phyloP scores from a whole-genome alignment of 2,113 vertebrate genomes.

The Murina feae region DNA sequence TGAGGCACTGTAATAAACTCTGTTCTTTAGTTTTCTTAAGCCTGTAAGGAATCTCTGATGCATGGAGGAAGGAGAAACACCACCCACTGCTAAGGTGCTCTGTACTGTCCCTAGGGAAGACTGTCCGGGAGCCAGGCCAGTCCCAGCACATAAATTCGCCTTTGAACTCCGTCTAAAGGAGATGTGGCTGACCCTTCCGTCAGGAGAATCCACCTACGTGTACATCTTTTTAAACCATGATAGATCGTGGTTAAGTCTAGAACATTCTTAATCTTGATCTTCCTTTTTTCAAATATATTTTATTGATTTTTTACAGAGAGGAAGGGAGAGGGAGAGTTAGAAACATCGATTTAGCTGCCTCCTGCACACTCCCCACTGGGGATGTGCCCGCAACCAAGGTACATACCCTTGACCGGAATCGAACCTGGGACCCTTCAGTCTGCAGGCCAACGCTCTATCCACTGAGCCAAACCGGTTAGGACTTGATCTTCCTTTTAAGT shows the following conservation, averaged over 20 bases:
- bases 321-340: no score
- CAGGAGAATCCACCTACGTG: slow-evolving; percentile 1
- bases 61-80: neutral
- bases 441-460: no score
- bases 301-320: no score
- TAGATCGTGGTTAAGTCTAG: neutral
- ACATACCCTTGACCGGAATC: no score
- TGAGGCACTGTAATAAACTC: neutral
- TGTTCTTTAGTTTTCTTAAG: neutral
- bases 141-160: neutral
- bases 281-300: no score
- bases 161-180: neutral
- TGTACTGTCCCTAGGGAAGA: neutral
- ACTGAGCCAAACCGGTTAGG: no score
- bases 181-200: neutral
- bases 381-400: no score
- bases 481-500: neutral
- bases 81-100: neutral
- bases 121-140: neutral
- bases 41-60: neutral
- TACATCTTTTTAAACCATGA: slow-evolving; percentile 11
- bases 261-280: neutral
- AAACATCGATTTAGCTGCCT: no score
- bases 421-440: no score
- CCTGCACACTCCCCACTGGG: no score